Percentiles rank a stretch among this genome's conserved stretches.
Evolutionary conservation across 1,140 invertebrate species (phyloP).

Genomic region (Macrocentrus cingulum): DNA sequence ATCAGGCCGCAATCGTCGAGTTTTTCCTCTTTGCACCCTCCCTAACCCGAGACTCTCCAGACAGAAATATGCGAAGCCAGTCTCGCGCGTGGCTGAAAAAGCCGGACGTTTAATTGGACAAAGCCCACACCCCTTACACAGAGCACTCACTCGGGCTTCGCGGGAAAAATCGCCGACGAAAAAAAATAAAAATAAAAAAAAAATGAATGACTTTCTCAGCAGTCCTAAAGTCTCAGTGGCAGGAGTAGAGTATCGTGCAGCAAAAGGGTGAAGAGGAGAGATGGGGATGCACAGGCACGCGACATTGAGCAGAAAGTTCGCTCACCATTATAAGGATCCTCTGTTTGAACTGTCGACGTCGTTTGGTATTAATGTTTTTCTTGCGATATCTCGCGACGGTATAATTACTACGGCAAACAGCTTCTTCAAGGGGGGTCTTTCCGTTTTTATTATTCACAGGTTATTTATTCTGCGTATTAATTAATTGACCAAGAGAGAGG

Average conservation of each 20-base stretch:
- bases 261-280: not conserved
- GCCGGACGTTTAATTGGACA: conserved; percentile 58
- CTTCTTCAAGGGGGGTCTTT: conserved; percentile 6
- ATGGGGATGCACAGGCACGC: not conserved
- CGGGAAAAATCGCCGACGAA: conserved; percentile 51
- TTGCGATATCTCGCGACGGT: conserved; percentile 40
- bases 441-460: not conserved
- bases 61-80: conserved; percentile 50
- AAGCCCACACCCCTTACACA: conserved; percentile 51
- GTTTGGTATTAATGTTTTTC: conserved; percentile 53
- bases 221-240: not conserved
- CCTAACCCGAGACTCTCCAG: conserved; percentile 42
- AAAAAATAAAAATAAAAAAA: conserved; percentile 38
- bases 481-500: too few relatives aligned
- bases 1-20: conserved; percentile 17
- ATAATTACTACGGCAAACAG: conserved; percentile 47
- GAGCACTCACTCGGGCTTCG: conserved; percentile 12
- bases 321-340: conserved; percentile 44
- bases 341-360: conserved; percentile 47
- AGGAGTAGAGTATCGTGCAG: not conserved
- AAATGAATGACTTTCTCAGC: not conserved
- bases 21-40: conserved; percentile 29
- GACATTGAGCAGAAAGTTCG: conserved; percentile 33
- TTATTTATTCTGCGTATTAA: too few relatives aligned
- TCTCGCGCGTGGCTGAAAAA: conserved; percentile 43